Conservation (phyloP, 2,888 invertebrate species). For the Serrognathus titanus region DNA sequence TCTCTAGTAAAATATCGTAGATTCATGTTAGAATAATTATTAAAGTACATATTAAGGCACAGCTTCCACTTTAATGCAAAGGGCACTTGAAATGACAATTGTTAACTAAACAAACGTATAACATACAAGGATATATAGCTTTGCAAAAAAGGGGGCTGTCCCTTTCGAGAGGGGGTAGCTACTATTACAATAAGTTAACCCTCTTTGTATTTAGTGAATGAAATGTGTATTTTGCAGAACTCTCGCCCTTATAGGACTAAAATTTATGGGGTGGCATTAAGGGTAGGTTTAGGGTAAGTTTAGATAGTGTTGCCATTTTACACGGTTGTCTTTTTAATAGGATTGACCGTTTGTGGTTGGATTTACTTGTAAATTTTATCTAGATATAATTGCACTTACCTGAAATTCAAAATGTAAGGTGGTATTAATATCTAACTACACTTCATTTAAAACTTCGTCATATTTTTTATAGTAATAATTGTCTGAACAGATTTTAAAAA, state of each 20-base stretch:
- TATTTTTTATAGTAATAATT: not conserved
- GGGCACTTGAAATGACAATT: constrained; percentile 38
- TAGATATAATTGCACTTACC: not conserved
- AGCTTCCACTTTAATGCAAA: constrained; percentile 10
- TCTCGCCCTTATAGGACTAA: constrained; percentile 19
- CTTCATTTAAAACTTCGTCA: too few relatives aligned
- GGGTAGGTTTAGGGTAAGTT: constrained; percentile 28
- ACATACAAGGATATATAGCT: constrained; percentile 42
- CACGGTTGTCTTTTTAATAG: constrained; percentile 45
- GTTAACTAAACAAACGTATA: constrained; percentile 44
- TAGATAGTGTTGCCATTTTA: constrained; percentile 40
- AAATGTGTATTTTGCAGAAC: constrained; percentile 41
- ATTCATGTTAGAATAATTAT: constrained; percentile 8
- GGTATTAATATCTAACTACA: too few relatives aligned
- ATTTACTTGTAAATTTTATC: constrained; percentile 34
- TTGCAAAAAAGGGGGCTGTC: constrained; percentile 40
- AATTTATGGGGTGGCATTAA: constrained; percentile 32
- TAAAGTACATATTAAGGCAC: constrained; percentile 22
- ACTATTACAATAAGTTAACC: constrained; percentile 46
- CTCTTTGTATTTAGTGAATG: constrained; percentile 46
- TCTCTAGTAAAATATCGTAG: constrained; percentile 1
- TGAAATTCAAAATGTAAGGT: not conserved
- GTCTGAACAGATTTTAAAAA: constrained; percentile 1
- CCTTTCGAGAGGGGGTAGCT: constrained; percentile 44
- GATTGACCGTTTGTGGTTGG: constrained; percentile 38